Evolutionary conservation across 2,888 invertebrate genomes (phyloP).

Genomic region (Sisyra terminalis): DNA sequence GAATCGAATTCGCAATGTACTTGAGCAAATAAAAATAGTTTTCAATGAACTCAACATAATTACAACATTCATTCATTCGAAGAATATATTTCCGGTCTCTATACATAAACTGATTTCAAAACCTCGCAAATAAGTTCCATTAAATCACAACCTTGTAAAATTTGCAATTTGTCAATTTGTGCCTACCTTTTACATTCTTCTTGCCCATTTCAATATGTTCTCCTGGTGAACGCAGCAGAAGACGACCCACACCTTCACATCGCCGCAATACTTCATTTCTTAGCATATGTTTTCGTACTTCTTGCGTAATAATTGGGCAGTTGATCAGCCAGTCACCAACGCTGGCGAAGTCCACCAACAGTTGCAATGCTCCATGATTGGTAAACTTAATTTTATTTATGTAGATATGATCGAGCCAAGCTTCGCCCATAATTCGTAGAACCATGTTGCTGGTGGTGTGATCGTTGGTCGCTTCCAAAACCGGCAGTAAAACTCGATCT

Average conservation of each 20-base stretch:
- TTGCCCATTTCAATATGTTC: slow-evolving; percentile 62
- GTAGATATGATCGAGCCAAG: slow-evolving; percentile 78
- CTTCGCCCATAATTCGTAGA: slow-evolving; percentile 66
- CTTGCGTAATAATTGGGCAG: slow-evolving; percentile 36
- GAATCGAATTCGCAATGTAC: too few species aligned
- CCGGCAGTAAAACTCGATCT: slow-evolving; percentile 62
- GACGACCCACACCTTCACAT: slow-evolving; percentile 72
- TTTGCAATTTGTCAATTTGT: too few species aligned
- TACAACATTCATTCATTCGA: too few species aligned
- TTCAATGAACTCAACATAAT: too few species aligned
- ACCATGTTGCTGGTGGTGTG: slow-evolving; percentile 58
- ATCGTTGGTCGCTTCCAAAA: slow-evolving; percentile 60
- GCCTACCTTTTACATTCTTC: slow-evolving; percentile 17
- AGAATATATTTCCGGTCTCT: too few species aligned
- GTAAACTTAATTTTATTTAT: slow-evolving; percentile 69
- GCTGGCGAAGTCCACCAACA: slow-evolving; percentile 67
- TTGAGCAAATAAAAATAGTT: too few species aligned
- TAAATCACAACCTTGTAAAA: neutral
- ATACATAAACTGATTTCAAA: too few species aligned
- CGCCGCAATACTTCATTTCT: slow-evolving; percentile 49
- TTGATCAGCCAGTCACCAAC: slow-evolving; percentile 59
- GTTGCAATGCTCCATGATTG: slow-evolving; percentile 58
- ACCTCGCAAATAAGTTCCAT: too few species aligned
- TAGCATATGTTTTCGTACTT: slow-evolving; percentile 36
- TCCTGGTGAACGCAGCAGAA: slow-evolving; percentile 64